A percentile compares a stretch with the other conserved stretches of the same genome.
Conservation (phyloP, 1,140 invertebrate genomes). For the Saccostrea glomerata region DNA sequence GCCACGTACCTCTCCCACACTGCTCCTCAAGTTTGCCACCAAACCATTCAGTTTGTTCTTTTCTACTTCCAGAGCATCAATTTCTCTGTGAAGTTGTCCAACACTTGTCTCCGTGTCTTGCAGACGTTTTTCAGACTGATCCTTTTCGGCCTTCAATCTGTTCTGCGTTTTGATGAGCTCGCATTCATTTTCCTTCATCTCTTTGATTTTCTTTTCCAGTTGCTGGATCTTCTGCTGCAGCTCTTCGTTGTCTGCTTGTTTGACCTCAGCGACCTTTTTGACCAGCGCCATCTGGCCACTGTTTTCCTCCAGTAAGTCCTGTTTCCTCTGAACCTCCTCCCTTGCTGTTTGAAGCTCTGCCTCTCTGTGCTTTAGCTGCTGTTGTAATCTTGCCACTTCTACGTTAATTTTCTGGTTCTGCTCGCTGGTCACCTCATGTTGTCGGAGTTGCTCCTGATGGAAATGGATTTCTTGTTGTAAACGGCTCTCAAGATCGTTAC, state of each 20-base stretch:
- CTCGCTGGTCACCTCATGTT: neutral
- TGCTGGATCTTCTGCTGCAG: constrained; percentile 30
- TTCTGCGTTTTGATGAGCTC: neutral
- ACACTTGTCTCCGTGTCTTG: constrained; percentile 17
- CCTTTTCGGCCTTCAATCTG: neutral
- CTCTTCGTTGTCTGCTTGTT: constrained; percentile 52
- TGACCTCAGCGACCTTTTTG: constrained; percentile 53
- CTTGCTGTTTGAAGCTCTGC: neutral
- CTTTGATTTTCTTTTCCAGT: constrained; percentile 21
- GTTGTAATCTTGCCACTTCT: constrained; percentile 21
- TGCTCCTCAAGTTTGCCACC: constrained; percentile 25
- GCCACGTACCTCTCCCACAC: neutral
- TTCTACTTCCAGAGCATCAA: constrained; percentile 19
- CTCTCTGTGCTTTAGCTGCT: constrained; percentile 4
- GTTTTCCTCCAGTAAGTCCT: constrained; percentile 40
- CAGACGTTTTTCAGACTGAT: constrained; percentile 17
- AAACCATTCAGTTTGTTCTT: constrained; percentile 39
- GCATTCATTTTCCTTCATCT: constrained; percentile 15
- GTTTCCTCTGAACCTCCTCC: constrained; percentile 25
- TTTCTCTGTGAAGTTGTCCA: neutral
- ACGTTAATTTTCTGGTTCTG: constrained; percentile 38
- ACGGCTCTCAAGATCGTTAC: constrained; percentile 14
- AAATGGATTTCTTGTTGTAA: constrained; percentile 10
- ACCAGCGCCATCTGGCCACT: constrained; percentile 50
- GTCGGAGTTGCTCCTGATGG: neutral